A percentile compares a stretch with the other conserved stretches of the same genome.
Evolutionary conservation across 2,888 invertebrate species (phyloP).

Genomic region (Orchesella flavescens): DNA sequence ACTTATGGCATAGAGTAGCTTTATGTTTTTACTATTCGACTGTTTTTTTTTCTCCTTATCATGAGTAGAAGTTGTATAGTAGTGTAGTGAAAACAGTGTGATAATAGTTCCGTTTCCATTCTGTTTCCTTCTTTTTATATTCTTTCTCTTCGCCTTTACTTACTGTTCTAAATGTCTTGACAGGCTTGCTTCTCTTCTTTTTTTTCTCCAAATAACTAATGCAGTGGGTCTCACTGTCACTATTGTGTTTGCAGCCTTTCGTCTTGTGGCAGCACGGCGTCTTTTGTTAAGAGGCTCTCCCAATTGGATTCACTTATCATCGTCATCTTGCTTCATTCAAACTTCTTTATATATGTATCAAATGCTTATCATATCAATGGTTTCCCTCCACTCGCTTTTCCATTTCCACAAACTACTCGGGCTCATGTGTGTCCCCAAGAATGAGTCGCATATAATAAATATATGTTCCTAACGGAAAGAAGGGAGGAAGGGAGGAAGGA

Average conservation of each 20-base stretch:
- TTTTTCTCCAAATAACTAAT: conserved; percentile 54
- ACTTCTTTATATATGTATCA: conserved; percentile 35
- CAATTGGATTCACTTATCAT: conserved; percentile 65
- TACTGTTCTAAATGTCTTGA: conserved; percentile 44
- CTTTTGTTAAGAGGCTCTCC: conserved; percentile 35
- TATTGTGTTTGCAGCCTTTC: conserved; percentile 35
- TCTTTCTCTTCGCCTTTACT: conserved; percentile 22
- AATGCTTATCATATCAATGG: conserved; percentile 54
- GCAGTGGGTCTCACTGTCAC: conserved; percentile 41
- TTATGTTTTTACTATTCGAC: conserved; percentile 14
- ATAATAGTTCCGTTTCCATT: conserved; percentile 60
- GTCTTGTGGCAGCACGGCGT: conserved; percentile 17
- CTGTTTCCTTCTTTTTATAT: conserved; percentile 25
- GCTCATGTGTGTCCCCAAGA: conserved; percentile 8
- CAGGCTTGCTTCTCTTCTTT: conserved; percentile 32
- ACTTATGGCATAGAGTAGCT: conserved; percentile 11
- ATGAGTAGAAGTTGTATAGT: conserved; percentile 12
- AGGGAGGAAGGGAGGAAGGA: too few relatives aligned
- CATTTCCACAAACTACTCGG: not conserved
- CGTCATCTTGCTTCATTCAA: conserved; percentile 37
- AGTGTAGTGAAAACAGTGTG: conserved; percentile 34
- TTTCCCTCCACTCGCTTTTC: conserved; percentile 18
- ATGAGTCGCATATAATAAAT: not conserved
- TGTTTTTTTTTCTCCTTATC: conserved; percentile 20
- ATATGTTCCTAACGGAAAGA: too few relatives aligned